Percentiles rank a stretch among this genome's conserved stretches.
phyloP scores from a whole-genome alignment of 2,113 vertebrate genomes.

The Tympanuchus pallidicinctus region DNA sequence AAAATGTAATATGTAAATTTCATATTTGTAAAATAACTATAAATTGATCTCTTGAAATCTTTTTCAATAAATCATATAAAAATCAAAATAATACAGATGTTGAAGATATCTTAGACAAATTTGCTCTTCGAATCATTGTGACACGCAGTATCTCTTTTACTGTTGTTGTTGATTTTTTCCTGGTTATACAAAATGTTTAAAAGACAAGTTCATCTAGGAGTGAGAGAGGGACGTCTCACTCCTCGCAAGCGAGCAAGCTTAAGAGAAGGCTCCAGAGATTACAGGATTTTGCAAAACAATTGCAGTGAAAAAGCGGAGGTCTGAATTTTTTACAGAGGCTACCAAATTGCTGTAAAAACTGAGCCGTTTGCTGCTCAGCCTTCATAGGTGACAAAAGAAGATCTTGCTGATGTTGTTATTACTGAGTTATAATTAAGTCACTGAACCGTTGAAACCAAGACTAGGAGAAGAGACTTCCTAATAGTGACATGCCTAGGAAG shows the following conservation, averaged over 20 bases:
- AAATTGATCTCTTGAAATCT: no score
- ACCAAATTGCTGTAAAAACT: neutral
- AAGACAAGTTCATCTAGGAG: neutral
- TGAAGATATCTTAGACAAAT: neutral
- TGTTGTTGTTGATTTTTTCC: no score
- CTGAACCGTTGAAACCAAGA: neutral
- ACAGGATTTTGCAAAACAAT: neutral
- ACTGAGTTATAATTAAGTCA: neutral
- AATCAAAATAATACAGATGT: neutral
- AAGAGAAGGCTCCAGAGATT: neutral
- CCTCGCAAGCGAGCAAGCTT: neutral
- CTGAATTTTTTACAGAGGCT: neutral
- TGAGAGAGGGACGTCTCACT: neutral
- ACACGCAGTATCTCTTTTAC: neutral
- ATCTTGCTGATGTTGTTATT: neutral
- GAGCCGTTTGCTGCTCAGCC: neutral
- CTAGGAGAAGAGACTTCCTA: neutral
- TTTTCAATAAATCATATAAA: neutral
- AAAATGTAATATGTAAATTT: no score
- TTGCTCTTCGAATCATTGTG: neutral
- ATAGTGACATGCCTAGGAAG: neutral
- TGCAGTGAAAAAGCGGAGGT: neutral
- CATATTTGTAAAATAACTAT: no score
- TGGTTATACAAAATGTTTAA: neutral
- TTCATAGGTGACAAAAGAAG: neutral